Conservation (phyloP, 2,888 invertebrate species). For the Lacanobia wlatinum region DNA sequence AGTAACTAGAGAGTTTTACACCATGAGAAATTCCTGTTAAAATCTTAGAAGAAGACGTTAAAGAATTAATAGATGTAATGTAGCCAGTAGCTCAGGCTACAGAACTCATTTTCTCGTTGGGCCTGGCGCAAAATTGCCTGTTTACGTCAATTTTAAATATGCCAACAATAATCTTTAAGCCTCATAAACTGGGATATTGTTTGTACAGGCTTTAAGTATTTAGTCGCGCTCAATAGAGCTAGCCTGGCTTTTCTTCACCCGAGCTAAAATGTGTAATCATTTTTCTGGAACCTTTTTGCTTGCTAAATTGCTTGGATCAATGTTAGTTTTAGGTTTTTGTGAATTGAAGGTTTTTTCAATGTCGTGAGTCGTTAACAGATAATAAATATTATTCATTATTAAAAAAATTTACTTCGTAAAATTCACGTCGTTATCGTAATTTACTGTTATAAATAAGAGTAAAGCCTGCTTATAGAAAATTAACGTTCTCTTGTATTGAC, state of each 20-base stretch:
- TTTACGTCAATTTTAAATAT: constrained; percentile 50
- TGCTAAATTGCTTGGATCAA: constrained; percentile 42
- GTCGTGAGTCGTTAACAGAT: constrained; percentile 22
- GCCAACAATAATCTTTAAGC: constrained; percentile 44
- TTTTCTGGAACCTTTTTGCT: constrained; percentile 45
- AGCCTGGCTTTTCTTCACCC: constrained; percentile 42
- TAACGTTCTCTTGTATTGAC: not conserved
- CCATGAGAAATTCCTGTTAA: not conserved
- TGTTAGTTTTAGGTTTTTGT: constrained; percentile 25
- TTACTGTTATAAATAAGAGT: not conserved
- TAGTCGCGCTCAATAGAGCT: constrained; percentile 40
- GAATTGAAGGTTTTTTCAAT: constrained; percentile 20
- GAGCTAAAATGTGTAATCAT: constrained; percentile 37
- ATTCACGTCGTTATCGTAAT: too few species aligned
- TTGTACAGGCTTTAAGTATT: constrained; percentile 50
- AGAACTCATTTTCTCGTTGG: constrained; percentile 25
- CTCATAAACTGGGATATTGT: constrained; percentile 56
- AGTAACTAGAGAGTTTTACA: not conserved
- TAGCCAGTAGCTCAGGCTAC: constrained; percentile 2
- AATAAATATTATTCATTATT: constrained; percentile 21
- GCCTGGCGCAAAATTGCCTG: constrained; percentile 25
- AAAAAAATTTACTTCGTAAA: not conserved
- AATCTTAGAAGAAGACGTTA: not conserved
- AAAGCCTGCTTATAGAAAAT: constrained; percentile 7
- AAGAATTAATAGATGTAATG: constrained; percentile 21